Evolutionary conservation across 1,140 invertebrate species (phyloP), one percentile per base, ranked within the genome.

Genomic region (Aricia agestis): DNA sequence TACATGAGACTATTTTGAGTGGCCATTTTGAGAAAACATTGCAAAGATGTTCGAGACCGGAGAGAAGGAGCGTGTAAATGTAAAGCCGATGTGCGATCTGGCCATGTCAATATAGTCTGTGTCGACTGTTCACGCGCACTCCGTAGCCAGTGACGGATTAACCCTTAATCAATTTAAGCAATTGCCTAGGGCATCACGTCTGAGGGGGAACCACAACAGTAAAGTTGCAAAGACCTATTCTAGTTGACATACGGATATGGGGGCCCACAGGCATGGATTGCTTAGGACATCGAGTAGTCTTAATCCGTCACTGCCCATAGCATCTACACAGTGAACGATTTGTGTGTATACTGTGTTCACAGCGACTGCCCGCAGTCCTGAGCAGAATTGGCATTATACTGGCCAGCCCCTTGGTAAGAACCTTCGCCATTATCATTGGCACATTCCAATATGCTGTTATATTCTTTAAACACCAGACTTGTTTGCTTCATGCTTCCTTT

Each of bases 301-400:
- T 25, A 25, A 25, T 25, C 25, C 25, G 25, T 25, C 25, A 25
- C 25, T 25, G 25, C 25, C 25, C 25, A 3, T 25, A 85, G 83
- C 86, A 91, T 87, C 82, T 79, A 81, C 89, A 90, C 89, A 83
- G 88, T 90, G 87, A 92, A 91, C 83, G 85, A 88, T 82, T 76
- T 87, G 81, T 91, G 83, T 92, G 89, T 93, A 92, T 93, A 92
- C 90, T 92, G 89, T 93, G 91, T 94, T 97, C 96, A 91, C 96
- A 97, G 96, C 96, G 96, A 93, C 95, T 97, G 93, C 96, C 96
- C 93, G 96, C 96, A 93, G 96, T 97, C 93, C 95, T 97, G 93
- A 96, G 95, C 95, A 95, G 96, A 95, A 96, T 97, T 95, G 96
- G 96, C 94, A 96, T 97, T 93, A 96, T 97, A 94, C 95, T 97